Percentiles rank a stretch among this genome's conserved stretches.
Conservation (phyloP, 2,888 invertebrate genomes). For the Agrypnus murinus region DNA sequence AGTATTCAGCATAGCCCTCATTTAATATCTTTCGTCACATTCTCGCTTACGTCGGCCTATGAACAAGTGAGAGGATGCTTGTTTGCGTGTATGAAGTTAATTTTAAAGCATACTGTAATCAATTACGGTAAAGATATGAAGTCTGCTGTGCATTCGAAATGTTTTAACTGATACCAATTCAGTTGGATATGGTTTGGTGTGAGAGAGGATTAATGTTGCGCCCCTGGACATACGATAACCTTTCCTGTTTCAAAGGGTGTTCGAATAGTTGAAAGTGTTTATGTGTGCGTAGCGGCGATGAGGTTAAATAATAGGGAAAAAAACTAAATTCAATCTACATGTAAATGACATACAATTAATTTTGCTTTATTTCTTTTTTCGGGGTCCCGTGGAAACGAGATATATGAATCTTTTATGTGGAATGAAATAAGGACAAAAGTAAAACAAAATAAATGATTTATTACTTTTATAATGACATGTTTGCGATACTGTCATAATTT, state of each 20-base stretch:
- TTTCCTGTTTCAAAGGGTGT: constrained; percentile 41
- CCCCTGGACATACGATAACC: constrained; percentile 48
- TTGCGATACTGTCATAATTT: constrained; percentile 7
- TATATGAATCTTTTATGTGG: neutral
- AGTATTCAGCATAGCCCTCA: constrained; percentile 27
- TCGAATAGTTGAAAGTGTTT: constrained; percentile 45
- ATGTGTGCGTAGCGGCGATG: constrained; percentile 29
- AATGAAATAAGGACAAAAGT: neutral
- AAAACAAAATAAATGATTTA: constrained; percentile 7
- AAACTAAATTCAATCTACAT: constrained; percentile 39
- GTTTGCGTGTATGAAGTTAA: constrained; percentile 23
- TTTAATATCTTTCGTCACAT: constrained; percentile 29
- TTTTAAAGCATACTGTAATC: constrained; percentile 39
- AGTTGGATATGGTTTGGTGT: constrained; percentile 45
- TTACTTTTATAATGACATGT: constrained; percentile 8
- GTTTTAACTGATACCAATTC: constrained; percentile 49
- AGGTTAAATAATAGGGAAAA: constrained; percentile 39
- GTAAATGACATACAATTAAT: too few relatives aligned
- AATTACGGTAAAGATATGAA: constrained; percentile 51
- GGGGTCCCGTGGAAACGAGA: too few relatives aligned
- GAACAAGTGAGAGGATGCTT: constrained; percentile 4
- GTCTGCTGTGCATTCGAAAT: constrained; percentile 46
- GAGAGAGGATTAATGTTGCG: constrained; percentile 45
- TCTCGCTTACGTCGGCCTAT: neutral
- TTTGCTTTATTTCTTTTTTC: too few relatives aligned